phyloP scores from a whole-genome alignment of 1,140 invertebrate species.

The Maniola jurtina region DNA sequence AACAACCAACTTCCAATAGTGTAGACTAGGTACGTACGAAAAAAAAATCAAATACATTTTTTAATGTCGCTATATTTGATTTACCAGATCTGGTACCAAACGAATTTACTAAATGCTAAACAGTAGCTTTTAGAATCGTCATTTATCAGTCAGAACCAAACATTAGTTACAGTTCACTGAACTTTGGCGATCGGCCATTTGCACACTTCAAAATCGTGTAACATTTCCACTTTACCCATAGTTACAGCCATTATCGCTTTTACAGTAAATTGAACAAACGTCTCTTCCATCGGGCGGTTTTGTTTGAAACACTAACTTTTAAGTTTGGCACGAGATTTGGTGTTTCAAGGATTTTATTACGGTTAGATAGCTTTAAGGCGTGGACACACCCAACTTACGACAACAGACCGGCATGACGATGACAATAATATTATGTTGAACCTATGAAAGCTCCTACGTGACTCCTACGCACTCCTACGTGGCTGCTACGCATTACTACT shows the following conservation, averaged over 20 bases:
- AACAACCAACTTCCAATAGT: no score
- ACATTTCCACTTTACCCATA: slow-evolving; percentile 12
- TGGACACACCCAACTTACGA: no score
- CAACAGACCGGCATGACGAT: no score
- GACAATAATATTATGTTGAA: no score
- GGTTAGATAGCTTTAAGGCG: not conserved
- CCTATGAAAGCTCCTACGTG: no score
- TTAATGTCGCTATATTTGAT: not conserved
- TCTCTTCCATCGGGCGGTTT: slow-evolving; percentile 3
- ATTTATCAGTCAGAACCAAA: not conserved
- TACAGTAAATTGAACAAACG: slow-evolving; percentile 34
- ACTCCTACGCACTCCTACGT: no score
- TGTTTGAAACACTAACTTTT: slow-evolving; percentile 1
- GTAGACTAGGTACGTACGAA: no score
- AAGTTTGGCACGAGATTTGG: not conserved
- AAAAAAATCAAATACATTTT: no score
- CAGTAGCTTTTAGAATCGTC: not conserved
- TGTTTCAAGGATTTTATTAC: not conserved
- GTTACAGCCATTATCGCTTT: slow-evolving; percentile 32
- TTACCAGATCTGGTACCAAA: not conserved
- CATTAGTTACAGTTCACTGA: slow-evolving; percentile 17
- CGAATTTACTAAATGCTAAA: not conserved
- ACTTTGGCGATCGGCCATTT: slow-evolving; percentile 21
- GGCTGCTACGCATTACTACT: no score
- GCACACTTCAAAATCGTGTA: slow-evolving; percentile 20